Conservation (phyloP, 2,113 vertebrate genomes). For the Saguinus midas region DNA sequence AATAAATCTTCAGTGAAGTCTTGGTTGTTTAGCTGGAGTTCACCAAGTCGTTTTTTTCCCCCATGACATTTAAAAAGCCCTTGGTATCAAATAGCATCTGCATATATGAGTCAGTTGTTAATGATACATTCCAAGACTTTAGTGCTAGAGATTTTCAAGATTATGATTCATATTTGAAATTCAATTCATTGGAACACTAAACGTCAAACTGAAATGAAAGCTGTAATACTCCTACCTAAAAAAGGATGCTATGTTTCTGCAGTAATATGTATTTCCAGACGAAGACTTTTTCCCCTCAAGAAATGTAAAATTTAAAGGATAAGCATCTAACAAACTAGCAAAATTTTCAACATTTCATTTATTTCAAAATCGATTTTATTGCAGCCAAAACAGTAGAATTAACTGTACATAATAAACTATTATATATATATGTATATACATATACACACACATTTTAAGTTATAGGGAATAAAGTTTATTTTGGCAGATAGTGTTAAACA, state of each 20-base stretch:
- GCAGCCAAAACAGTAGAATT: slow-evolving; percentile 94
- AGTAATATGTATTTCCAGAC: slow-evolving; percentile 66
- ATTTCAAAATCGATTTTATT: slow-evolving; percentile 88
- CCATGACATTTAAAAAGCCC: slow-evolving; percentile 73
- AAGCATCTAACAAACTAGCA: slow-evolving; percentile 74
- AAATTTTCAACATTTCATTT: slow-evolving; percentile 79
- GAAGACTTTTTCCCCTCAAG: slow-evolving; percentile 62
- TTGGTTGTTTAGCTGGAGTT: slow-evolving; percentile 56
- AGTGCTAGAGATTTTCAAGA: slow-evolving; percentile 68
- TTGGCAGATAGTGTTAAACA: slow-evolving; percentile 87
- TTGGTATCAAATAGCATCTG: slow-evolving; percentile 77
- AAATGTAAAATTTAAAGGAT: slow-evolving; percentile 66
- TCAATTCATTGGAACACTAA: slow-evolving; percentile 47
- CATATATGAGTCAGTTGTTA: slow-evolving; percentile 63
- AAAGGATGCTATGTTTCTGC: slow-evolving; percentile 71
- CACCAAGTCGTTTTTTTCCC: slow-evolving; percentile 5
- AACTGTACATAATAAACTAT: slow-evolving; percentile 94
- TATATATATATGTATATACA: slow-evolving; percentile 85
- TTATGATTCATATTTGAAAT: slow-evolving; percentile 61
- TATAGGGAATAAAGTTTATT: slow-evolving; percentile 87
- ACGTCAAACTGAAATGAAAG: slow-evolving; percentile 68
- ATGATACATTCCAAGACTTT: slow-evolving; percentile 61
- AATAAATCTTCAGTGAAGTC: slow-evolving; percentile 59
- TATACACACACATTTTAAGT: slow-evolving; percentile 50
- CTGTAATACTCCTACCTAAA: slow-evolving; percentile 44